A percentile compares a stretch with the other conserved stretches of the same genome.
phyloP scores from a whole-genome alignment of 2,113 vertebrate genomes.

The Xiphophorus couchianus region DNA sequence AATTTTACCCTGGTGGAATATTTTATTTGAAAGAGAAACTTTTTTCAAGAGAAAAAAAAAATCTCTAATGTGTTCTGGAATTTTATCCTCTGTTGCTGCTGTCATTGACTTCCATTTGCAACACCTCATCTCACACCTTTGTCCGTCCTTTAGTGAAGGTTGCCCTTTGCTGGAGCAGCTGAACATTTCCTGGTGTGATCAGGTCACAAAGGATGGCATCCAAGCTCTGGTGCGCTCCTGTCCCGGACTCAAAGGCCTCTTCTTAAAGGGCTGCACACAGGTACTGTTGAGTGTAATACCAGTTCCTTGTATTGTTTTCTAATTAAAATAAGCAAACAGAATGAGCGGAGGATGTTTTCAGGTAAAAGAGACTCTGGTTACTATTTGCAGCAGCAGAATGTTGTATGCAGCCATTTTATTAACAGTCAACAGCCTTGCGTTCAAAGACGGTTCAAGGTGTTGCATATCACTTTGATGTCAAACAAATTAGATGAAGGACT shows the following conservation, averaged over 20 bases:
- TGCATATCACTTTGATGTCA: not conserved
- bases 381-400: conserved; percentile 3
- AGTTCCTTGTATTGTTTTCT: conserved; percentile 25
- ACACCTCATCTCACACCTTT: not conserved
- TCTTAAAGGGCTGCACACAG: conserved; percentile 97
- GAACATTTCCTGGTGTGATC: conserved; percentile 99
- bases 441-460: not conserved
- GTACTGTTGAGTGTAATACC: conserved; percentile 65
- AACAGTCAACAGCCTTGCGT: conserved; percentile 11
- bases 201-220: conserved; percentile 98
- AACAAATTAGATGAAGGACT: not conserved
- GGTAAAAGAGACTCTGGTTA: not conserved
- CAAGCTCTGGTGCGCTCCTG: conserved; percentile 95
- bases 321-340: not conserved
- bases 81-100: too few species aligned
- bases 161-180: conserved; percentile 96
- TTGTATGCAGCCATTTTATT: not conserved
- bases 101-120: not conserved
- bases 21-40: too few species aligned
- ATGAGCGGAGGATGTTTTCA: conserved; percentile 1
- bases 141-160: conserved; percentile 86
- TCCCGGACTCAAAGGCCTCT: conserved; percentile 90
- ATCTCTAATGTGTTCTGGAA: too few species aligned
- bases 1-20: not conserved
- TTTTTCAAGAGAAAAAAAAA: too few species aligned